Percentiles rank a stretch among this genome's conserved stretches.
phyloP scores from a whole-genome alignment of 2,888 invertebrate genomes.

The Noctua fimbriata region DNA sequence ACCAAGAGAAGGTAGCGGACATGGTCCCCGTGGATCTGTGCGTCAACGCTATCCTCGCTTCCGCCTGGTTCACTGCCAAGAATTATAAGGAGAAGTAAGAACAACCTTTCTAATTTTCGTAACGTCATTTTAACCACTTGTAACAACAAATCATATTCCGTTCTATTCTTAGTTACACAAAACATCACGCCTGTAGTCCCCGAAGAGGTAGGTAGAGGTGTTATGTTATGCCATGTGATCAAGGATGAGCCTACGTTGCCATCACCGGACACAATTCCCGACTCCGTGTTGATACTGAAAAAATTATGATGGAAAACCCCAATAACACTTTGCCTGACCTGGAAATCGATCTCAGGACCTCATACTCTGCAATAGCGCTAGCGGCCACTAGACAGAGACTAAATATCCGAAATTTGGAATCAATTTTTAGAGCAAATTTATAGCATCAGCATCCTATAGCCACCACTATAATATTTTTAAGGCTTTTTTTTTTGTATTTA shows the following conservation, averaged over 20 bases:
- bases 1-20: constrained; percentile 93
- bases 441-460: not conserved
- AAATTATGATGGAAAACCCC: not conserved
- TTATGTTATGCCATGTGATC: not conserved
- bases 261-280: not conserved
- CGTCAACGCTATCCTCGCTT: constrained; percentile 95
- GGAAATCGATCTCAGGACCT: too few species aligned
- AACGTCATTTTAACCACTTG: not conserved
- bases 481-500: not conserved
- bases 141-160: not conserved
- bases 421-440: not conserved
- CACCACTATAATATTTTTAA: not conserved
- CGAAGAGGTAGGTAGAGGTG: not conserved
- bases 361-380: too few species aligned
- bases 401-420: not conserved
- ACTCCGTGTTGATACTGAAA: not conserved
- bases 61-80: constrained; percentile 93
- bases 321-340: not conserved
- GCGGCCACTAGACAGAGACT: not conserved
- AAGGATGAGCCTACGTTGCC: too few species aligned
- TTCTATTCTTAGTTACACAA: not conserved
- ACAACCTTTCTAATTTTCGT: not conserved
- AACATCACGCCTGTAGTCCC: not conserved
- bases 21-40: constrained; percentile 95
- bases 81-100: constrained; percentile 87